phyloP scores from a whole-genome alignment of 2,888 invertebrate genomes.

The Drosophila algonquin region DNA sequence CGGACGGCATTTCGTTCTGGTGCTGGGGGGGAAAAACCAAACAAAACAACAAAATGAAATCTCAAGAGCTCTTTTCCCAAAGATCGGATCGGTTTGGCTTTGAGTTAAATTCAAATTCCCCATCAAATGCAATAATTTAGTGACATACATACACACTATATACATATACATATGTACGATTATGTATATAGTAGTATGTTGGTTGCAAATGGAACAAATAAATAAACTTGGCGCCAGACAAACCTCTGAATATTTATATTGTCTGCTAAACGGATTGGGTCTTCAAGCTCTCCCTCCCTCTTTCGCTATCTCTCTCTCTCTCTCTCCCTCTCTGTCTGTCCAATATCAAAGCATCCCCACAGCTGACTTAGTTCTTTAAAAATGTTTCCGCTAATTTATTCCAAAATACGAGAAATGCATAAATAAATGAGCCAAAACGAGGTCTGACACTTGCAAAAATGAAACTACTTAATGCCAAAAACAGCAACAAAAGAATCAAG shows the following conservation, averaged over 20 bases:
- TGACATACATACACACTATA: neutral
- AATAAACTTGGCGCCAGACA: slow-evolving; percentile 37
- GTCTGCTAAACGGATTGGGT: slow-evolving; percentile 45
- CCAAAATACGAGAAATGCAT: slow-evolving; percentile 32
- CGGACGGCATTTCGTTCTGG: slow-evolving; percentile 44
- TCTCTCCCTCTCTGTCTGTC: slow-evolving; percentile 6
- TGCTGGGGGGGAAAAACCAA: slow-evolving; percentile 6
- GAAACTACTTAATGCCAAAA: neutral
- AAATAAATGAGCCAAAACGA: slow-evolving; percentile 14
- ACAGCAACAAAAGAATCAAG: slow-evolving; percentile 1
- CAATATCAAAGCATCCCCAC: slow-evolving; percentile 7
- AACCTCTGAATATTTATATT: slow-evolving; percentile 46
- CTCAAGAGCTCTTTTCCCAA: neutral
- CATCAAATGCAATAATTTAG: slow-evolving; percentile 38
- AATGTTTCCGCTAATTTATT: slow-evolving; percentile 42
- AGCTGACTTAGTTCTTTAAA: slow-evolving; percentile 12
- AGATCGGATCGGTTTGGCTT: slow-evolving; percentile 12
- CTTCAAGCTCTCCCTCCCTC: neutral
- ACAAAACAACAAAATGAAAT: slow-evolving; percentile 26
- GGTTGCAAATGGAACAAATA: slow-evolving; percentile 37
- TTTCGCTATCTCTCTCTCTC: neutral
- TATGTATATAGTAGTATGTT: too few species aligned
- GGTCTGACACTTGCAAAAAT: slow-evolving; percentile 16
- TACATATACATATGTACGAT: too few species aligned
- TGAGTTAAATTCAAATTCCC: slow-evolving; percentile 25